Conservation (phyloP, 2,888 invertebrate genomes). For the Trilocha varians region DNA sequence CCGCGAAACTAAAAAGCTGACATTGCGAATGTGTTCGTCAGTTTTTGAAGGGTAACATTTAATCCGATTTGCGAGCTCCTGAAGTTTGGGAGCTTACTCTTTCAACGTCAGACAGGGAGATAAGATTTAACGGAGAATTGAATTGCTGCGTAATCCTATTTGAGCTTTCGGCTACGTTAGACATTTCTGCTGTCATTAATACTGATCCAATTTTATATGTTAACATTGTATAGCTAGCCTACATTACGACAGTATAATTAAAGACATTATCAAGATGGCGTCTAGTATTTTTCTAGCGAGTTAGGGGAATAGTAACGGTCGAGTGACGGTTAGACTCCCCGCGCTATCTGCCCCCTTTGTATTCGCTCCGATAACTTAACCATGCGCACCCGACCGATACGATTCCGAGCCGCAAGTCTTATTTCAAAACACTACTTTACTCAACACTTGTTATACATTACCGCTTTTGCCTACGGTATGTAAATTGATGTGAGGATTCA, state of each 20-base stretch:
- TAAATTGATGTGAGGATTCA: constrained; percentile 24
- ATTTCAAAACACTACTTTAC: constrained; percentile 55
- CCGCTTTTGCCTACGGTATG: constrained; percentile 32
- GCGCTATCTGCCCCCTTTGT: constrained; percentile 72
- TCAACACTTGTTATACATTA: constrained; percentile 48
- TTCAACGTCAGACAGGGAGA: no score
- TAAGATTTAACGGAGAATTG: no score
- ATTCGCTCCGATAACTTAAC: constrained; percentile 74
- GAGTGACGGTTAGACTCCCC: constrained; percentile 70
- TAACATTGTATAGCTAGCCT: no score
- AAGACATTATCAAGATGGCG: constrained; percentile 50
- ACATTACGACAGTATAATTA: background rate
- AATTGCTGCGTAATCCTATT: no score
- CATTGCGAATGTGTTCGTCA: constrained; percentile 31
- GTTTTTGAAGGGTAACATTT: constrained; percentile 28
- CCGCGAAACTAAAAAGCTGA: constrained; percentile 15
- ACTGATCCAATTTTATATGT: no score
- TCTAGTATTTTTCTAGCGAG: constrained; percentile 67
- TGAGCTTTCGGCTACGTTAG: no score
- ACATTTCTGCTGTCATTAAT: no score
- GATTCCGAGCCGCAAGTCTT: constrained; percentile 59
- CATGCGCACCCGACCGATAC: constrained; percentile 71
- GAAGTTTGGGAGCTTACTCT: constrained; percentile 37
- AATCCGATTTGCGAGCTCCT: constrained; percentile 51
- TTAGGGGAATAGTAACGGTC: constrained; percentile 71